Evolutionary conservation across 2,888 invertebrate species (phyloP), one percentile per base, ranked within the genome.

Genomic region (Patella ulyssiponensis): DNA sequence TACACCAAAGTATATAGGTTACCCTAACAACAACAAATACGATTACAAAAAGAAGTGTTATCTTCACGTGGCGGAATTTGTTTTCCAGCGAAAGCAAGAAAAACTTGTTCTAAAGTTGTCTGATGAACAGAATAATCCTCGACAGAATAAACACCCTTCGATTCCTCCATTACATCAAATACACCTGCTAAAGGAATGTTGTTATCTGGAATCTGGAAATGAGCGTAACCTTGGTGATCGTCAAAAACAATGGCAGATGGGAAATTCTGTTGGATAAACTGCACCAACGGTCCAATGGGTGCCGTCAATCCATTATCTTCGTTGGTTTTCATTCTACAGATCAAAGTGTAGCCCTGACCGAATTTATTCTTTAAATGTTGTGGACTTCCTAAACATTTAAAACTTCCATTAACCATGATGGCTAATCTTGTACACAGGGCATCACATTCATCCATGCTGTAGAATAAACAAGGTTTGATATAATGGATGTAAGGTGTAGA

Each of bases 301-400:
- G 17, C 17, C 12, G 33, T 73, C 44, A 44, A 44, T 44, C 44
- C 44, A 44, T 44, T 9, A 44, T 73, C 74, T 11, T 27, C n/a
- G n/a, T 44, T 11, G 1, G 20, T n/a, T 12, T 74, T 80, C 64
- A 88, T 76, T 86, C 93, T 93, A 4, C 94, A 87, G 75, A 93
- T 93, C 12, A 95, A 92, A 74, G 94, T 94, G 87, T 94, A 95
- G 64, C 96, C 96, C 74, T 93, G 93, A 2, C 95, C 95, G 90
- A 94, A 92, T 91, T 90, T 92, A 84, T 90, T 82, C 84, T 92
- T 92, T 14, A 92, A 86, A 78, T 91, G 90, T 74, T 92, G 91
- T 4, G 92, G 90, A 78, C 88, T 91, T 33, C 92, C 92, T 27
- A 92, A 83, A 82, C 92, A 92, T 75, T 87, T 86, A 80, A 92